Conservation (phyloP, 2,113 vertebrate genomes). For the Piaya cayana region DNA sequence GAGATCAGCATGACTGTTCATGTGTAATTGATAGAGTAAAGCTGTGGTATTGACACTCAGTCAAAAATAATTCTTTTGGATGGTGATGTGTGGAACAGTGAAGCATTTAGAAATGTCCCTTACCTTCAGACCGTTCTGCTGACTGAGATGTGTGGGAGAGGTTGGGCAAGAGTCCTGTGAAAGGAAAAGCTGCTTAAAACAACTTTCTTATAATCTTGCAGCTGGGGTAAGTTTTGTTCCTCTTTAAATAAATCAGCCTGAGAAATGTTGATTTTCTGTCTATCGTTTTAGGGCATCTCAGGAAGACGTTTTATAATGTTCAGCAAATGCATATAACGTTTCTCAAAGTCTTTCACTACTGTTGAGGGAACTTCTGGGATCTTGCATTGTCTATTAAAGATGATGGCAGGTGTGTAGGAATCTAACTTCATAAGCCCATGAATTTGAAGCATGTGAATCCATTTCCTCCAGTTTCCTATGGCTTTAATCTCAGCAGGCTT, state of each 20-base stretch:
- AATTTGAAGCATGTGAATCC: neutral
- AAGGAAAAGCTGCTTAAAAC: neutral
- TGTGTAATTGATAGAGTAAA: neutral
- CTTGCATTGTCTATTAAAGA: neutral
- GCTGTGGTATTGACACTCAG: neutral
- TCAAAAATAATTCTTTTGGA: neutral
- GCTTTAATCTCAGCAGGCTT: slow-evolving; percentile 9
- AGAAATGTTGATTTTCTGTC: neutral
- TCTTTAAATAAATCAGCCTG: neutral
- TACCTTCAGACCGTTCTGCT: neutral
- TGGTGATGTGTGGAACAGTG: neutral
- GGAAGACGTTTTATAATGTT: neutral
- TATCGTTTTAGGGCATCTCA: neutral
- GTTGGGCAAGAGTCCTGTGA: neutral
- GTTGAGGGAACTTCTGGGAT: neutral
- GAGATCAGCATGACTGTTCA: neutral
- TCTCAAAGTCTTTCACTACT: neutral
- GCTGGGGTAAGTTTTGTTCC: neutral
- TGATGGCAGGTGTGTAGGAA: neutral
- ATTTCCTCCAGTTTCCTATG: neutral
- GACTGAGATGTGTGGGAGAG: neutral
- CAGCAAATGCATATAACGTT: neutral
- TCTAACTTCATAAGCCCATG: neutral
- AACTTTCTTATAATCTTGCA: neutral
- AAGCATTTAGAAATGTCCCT: neutral